Percentiles rank a stretch among this genome's conserved stretches.
Evolutionary conservation across 2,113 vertebrate genomes (phyloP).

Genomic region (Blennius ocellaris): DNA sequence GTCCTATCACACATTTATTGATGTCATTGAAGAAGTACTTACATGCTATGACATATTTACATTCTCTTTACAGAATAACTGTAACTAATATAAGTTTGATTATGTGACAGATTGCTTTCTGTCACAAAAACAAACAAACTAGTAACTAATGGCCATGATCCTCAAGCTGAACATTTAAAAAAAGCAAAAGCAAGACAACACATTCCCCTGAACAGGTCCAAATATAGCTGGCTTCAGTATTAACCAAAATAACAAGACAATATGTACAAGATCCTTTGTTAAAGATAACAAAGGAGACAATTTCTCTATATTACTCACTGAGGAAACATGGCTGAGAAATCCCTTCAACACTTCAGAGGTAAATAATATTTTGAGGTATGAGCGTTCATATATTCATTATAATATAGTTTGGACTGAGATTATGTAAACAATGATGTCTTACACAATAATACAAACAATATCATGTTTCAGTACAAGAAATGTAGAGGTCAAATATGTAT

Average conservation of each 20-base stretch:
- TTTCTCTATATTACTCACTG: conserved; percentile 25
- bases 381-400: conserved; percentile 57
- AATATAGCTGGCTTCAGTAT: conserved; percentile 20
- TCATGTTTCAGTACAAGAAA: conserved; percentile 31
- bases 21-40: background rate
- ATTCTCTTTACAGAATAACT: conserved; percentile 74
- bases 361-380: conserved; percentile 75
- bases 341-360: conserved; percentile 71
- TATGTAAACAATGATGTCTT: conserved; percentile 64
- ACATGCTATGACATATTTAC: background rate
- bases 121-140: no score
- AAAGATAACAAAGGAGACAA: conserved; percentile 13
- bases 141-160: conserved; percentile 43
- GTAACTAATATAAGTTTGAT: conserved; percentile 68
- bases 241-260: conserved; percentile 14
- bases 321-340: conserved; percentile 47
- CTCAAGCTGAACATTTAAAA: conserved; percentile 34
- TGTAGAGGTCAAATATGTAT: conserved; percentile 26
- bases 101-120: background rate
- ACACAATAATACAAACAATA: conserved; percentile 27
- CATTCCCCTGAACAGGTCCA: conserved; percentile 14
- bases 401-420: conserved; percentile 49
- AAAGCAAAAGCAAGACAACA: conserved; percentile 9
- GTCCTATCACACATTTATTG: background rate
- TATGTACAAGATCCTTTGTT: conserved; percentile 34